phyloP scores from a whole-genome alignment of 2,113 vertebrate species.

The Bucco capensis region DNA sequence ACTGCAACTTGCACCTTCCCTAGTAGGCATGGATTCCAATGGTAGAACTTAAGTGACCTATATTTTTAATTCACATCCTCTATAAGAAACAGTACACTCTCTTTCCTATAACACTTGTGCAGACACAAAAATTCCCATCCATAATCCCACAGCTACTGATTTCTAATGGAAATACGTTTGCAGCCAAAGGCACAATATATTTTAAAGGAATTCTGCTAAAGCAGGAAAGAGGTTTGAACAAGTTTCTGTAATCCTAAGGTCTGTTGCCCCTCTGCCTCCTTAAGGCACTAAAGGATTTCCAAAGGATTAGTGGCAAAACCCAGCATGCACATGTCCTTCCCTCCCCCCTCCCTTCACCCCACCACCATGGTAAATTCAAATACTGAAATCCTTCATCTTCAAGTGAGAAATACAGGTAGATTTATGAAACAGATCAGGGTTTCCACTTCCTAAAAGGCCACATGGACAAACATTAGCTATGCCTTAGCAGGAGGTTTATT shows the following conservation, averaged over 20 bases:
- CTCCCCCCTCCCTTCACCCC: background rate
- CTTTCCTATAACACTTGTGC: background rate
- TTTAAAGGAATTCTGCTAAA: conserved; percentile 36
- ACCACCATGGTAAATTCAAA: background rate
- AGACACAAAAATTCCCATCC: background rate
- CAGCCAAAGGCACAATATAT: conserved; percentile 24
- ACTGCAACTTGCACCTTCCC: background rate
- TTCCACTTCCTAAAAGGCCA: background rate
- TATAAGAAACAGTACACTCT: background rate
- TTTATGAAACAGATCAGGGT: background rate
- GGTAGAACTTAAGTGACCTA: background rate
- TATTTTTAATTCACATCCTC: background rate
- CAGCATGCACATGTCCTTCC: background rate
- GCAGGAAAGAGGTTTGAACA: conserved; percentile 32
- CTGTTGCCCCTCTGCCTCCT: conserved; percentile 36
- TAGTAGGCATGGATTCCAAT: background rate
- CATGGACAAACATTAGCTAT: background rate
- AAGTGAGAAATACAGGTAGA: background rate
- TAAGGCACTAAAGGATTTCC: conserved; percentile 67
- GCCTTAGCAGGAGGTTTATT: background rate
- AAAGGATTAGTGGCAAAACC: conserved; percentile 32
- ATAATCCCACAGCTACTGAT: background rate
- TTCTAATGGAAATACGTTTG: conserved; percentile 24
- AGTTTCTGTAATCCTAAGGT: conserved; percentile 11
- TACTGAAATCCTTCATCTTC: background rate